Percentiles rank a stretch among this genome's conserved stretches.
Evolutionary conservation across 2,888 invertebrate genomes (phyloP).

Genomic region (Drosophila mulleri): DNA sequence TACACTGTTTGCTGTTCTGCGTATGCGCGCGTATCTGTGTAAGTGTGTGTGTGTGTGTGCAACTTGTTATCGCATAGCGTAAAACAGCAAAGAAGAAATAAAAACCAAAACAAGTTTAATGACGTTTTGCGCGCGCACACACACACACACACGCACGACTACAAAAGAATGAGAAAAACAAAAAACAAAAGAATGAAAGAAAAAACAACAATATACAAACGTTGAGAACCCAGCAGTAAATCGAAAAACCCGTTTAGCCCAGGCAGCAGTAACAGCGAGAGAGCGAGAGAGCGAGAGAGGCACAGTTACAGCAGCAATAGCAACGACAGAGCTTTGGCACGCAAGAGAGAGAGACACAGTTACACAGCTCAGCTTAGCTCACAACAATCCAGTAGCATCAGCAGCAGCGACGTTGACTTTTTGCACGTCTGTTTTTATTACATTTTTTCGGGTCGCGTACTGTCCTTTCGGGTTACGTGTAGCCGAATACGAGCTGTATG

Average conservation of each 20-base stretch:
- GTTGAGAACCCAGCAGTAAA: constrained; percentile 37
- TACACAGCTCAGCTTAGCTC: constrained; percentile 22
- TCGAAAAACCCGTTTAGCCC: constrained; percentile 48
- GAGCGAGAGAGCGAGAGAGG: constrained; percentile 36
- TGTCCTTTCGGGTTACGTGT: constrained; percentile 53
- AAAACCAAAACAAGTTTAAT: constrained; percentile 82
- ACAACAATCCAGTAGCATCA: constrained; percentile 3
- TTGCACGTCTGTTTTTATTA: constrained; percentile 79
- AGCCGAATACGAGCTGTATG: constrained; percentile 9
- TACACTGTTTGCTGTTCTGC: constrained; percentile 58
- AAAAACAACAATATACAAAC: constrained; percentile 24
- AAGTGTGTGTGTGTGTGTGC: constrained; percentile 56
- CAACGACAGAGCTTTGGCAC: constrained; percentile 25
- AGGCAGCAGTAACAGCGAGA: constrained; percentile 22
- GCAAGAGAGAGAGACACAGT: constrained; percentile 42
- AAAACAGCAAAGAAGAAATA: constrained; percentile 63
- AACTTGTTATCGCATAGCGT: constrained; percentile 80
- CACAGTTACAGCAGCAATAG: constrained; percentile 51
- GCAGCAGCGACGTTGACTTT: constrained; percentile 36
- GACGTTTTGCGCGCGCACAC: constrained; percentile 79
- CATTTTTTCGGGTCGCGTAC: constrained; percentile 49
- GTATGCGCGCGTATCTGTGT: constrained; percentile 42
- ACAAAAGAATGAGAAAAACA: constrained; percentile 34
- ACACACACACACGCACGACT: constrained; percentile 17
- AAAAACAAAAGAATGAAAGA: constrained; percentile 25